These are phyloP conservation scores for Synergus laeviventris DNA, from an alignment of 2,888 invertebrate species.

Conservation along the genomic window DNA sequence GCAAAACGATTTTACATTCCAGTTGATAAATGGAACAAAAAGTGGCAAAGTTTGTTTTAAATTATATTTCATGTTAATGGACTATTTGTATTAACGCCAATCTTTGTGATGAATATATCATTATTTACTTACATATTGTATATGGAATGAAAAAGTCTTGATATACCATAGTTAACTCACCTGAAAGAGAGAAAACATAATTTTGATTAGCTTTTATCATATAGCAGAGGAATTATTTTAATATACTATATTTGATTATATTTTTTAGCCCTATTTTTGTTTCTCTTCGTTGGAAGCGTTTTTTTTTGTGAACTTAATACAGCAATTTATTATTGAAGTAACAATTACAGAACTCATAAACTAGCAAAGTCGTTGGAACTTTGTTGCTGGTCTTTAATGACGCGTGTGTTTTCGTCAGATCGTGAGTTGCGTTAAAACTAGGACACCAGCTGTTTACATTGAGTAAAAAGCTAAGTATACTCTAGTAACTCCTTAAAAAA, in stretches of 20 bases:
- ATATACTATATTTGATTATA: too few relatives aligned
- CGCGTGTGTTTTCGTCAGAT: slow-evolving; percentile 54
- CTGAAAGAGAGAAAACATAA: background rate
- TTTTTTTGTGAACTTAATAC: background rate
- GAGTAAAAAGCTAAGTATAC: slow-evolving; percentile 23
- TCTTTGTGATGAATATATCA: background rate
- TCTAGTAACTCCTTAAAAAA: background rate
- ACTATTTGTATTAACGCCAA: background rate
- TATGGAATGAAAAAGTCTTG: background rate
- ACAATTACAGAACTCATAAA: slow-evolving; percentile 62
- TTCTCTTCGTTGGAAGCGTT: background rate
- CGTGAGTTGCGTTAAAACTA: background rate
- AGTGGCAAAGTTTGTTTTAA: background rate
- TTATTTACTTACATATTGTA: background rate
- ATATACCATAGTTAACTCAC: slow-evolving; percentile 24
- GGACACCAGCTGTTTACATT: slow-evolving; percentile 9
- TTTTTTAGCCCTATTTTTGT: background rate
- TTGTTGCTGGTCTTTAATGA: slow-evolving; percentile 62
- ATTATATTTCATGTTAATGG: background rate
- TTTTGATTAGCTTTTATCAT: background rate
- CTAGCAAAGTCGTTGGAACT: slow-evolving; percentile 58
- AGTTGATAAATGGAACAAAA: slow-evolving; percentile 31
- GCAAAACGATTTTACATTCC: slow-evolving; percentile 11
- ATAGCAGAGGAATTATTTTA: background rate
- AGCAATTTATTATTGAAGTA: slow-evolving; percentile 39